A percentile compares a stretch with the other conserved stretches of the same genome.
Conservation (phyloP, 2,113 vertebrate species). For the Chloroceryle aenea region DNA sequence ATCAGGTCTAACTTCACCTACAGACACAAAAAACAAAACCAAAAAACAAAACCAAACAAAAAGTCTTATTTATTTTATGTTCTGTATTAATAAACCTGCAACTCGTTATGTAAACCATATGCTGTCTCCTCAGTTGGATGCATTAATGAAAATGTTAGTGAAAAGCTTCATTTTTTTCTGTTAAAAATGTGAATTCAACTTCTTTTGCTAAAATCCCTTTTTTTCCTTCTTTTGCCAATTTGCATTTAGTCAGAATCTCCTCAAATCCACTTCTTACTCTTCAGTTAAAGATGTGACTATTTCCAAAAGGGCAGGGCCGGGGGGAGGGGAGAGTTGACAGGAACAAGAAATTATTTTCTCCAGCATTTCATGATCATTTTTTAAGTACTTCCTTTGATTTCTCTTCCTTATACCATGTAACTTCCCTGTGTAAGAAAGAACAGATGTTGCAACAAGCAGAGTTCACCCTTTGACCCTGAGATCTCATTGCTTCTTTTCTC, state of each 20-base stretch:
- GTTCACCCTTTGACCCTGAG: conserved; percentile 32
- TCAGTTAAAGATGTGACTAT: conserved; percentile 16
- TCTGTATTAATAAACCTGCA: conserved; percentile 24
- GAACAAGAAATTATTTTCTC: conserved; percentile 40
- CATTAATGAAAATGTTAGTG: neutral
- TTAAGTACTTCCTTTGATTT: conserved; percentile 60
- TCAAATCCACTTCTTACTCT: conserved; percentile 30
- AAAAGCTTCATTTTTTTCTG: neutral
- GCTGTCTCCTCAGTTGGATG: neutral
- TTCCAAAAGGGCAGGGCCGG: neutral
- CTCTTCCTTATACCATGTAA: conserved; percentile 47
- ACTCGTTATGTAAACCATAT: conserved; percentile 5
- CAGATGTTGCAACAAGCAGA: conserved; percentile 73
- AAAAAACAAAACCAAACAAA: neutral
- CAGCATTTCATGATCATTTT: conserved; percentile 37
- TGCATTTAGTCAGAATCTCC: neutral
- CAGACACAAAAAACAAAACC: neutral
- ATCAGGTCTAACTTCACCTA: neutral
- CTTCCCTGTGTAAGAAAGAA: conserved; percentile 69
- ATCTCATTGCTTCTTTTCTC: conserved; percentile 37
- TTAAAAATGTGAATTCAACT: neutral
- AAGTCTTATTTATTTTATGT: neutral
- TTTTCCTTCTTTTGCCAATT: neutral
- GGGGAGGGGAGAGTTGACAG: neutral
- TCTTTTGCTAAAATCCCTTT: neutral